Evolutionary conservation across 92 coral and sea anemone genomes (phyloP), one percentile per base, ranked within the genome.

Genomic region (Galaxea fascicularis): DNA sequence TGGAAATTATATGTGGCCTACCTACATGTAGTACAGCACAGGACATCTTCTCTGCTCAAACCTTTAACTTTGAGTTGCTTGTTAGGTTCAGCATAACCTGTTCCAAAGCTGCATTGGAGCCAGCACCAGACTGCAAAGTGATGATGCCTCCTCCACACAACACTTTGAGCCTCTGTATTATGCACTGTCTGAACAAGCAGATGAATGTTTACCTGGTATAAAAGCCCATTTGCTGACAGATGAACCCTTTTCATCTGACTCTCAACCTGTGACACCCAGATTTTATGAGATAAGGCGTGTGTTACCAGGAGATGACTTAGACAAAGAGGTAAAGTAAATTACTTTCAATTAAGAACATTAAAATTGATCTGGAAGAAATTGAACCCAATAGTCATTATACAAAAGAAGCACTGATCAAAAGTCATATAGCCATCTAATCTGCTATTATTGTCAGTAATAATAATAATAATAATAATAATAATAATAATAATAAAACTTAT

Each of bases 271-370:
- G 68, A 79, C 75, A 53, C 98, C 94, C 71, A 92, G 94, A 58
- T 94, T 94, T 62, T 94, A 94, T 85, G 98, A 94, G 57, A 76
- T 92, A 68, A 94, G 98, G 67, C 91, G 90, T 26, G 85, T 86
- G n/a, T 76, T 86, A 4, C 56, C 91, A 31, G 89, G 62, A 24
- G 95, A 94, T 47, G 91, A 85, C 14, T 83, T 94, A 65, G 95
- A 92, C 52, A 72, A 87, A 58, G 89, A 89, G 98, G 95, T 89
- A 58, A 9, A 4, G 13, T 26, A 7, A 18, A 54, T 20, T 20
- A 4, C 20, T 20, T 25, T 46, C 51, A 46, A 46, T 12, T 15
- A 56, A 56, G 5, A 59, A 20, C 65, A 6, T 59, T 35, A 35
- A 35, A 2, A 35, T 35, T 35, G 41, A 35, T 35, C 41, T 35